Evolutionary conservation across 2,113 vertebrate genomes (phyloP), one percentile per base, ranked within the genome.

Genomic region (Panthera leo): DNA sequence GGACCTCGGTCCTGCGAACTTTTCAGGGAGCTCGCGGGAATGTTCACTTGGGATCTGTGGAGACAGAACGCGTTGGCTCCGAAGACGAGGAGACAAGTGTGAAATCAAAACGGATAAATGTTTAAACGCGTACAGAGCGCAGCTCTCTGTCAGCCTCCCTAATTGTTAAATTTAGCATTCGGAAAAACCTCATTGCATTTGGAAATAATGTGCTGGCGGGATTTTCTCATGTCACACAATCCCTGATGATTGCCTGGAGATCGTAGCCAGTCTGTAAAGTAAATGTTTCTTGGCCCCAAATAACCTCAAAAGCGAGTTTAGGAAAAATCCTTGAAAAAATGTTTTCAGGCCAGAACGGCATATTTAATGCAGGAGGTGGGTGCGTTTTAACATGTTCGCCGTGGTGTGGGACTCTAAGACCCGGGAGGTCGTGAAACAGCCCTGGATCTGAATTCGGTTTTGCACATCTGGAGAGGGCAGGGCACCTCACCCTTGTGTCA

Each of bases 291-390:
- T 29, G 42, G 91, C 0, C 1, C 76, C 93, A 92, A 71, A 45
- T 78, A 65, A 61, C 70, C 85, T 94, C 61, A 65, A 78, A 95
- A 95, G 51, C 53, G 68, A 89, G 51, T 82, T 90, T 53, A 90
- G 65, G 65, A 84, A 84, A 86, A 65, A 18, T 25, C 42, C 65
- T 92, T 82, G 85, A 55, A 76, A 87, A 53, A 27, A 2, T 31
- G 21, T 39, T 76, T 45, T 82, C 48, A 19, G 15, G 29, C 51
- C 23, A 4, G 7, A 8, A 14, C 29, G 16, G 1, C 23, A 3
- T 55, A 25, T 42, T 85, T 42, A 39, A 19, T 67, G 18, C 42
- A 76, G 79, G 65, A 36, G 21, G 7, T 48, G 63, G 12, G 23
- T 80, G 11, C 23, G 1, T 89, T 92, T 88, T 89, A 45, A n/a